phyloP scores from a whole-genome alignment of 2,797 vertebrate species.

The Sebastes oblongus region DNA sequence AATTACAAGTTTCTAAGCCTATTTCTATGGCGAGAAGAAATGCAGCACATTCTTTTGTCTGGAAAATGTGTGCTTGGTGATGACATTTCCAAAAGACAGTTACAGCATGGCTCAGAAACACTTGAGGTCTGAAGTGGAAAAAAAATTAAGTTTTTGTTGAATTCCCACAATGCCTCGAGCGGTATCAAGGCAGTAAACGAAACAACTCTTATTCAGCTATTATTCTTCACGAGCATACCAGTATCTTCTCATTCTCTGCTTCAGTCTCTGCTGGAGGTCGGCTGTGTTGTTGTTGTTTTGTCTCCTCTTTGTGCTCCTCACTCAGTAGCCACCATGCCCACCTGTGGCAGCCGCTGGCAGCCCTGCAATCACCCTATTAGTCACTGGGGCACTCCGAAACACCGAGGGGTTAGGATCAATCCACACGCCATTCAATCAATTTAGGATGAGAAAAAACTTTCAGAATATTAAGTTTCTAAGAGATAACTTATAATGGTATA shows the following conservation, averaged over 20 bases:
- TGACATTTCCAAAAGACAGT: background rate
- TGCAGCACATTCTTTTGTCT: background rate
- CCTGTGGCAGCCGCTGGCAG: conserved; percentile 32
- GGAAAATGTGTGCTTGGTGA: background rate
- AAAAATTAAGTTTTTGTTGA: background rate
- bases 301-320: background rate
- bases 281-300: background rate
- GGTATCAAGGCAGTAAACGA: background rate
- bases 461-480: background rate
- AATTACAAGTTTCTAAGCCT: background rate
- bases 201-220: background rate
- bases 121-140: background rate
- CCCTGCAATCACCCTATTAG: conserved; percentile 34
- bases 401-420: background rate
- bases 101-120: background rate
- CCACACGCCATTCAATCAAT: background rate
- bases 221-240: background rate
- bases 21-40: conserved; percentile 1
- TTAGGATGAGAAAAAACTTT: background rate
- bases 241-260: background rate
- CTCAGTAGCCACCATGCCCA: background rate
- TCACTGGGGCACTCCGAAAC: conserved; percentile 12
- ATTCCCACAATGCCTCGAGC: background rate
- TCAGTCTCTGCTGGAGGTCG: background rate
- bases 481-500: background rate